Conservation (phyloP, 2,113 vertebrate species). For the Psammodynastes pulverulentus region DNA sequence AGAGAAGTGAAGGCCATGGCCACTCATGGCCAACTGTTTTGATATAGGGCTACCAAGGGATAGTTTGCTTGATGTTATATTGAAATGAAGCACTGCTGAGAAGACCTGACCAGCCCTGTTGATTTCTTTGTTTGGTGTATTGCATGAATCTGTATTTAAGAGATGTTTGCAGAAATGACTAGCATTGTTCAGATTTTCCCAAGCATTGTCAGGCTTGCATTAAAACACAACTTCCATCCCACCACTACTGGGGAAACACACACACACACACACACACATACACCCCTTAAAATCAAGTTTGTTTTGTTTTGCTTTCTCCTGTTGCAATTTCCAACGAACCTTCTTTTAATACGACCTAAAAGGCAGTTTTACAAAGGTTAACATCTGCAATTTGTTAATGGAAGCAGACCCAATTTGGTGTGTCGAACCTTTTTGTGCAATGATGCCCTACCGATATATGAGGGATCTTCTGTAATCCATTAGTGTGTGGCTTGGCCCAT, state of each 20-base stretch:
- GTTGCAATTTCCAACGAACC: neutral
- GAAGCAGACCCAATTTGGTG: neutral
- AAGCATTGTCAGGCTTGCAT: neutral
- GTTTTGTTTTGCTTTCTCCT: neutral
- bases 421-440: neutral
- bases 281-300: neutral
- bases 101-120: neutral
- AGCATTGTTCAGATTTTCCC: neutral
- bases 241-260: neutral
- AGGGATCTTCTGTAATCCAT: neutral
- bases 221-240: neutral
- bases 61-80: neutral
- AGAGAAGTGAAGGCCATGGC: neutral
- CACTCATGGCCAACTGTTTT: neutral
- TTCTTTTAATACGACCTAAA: neutral
- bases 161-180: neutral
- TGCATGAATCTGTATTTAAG: neutral
- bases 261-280: too few species aligned
- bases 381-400: neutral
- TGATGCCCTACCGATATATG: neutral
- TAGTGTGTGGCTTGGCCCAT: neutral
- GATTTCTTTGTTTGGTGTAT: neutral
- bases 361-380: neutral
- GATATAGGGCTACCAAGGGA: neutral
- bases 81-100: neutral